phyloP scores from a whole-genome alignment of 1,140 invertebrate species.

The Euglossa dilemma region DNA sequence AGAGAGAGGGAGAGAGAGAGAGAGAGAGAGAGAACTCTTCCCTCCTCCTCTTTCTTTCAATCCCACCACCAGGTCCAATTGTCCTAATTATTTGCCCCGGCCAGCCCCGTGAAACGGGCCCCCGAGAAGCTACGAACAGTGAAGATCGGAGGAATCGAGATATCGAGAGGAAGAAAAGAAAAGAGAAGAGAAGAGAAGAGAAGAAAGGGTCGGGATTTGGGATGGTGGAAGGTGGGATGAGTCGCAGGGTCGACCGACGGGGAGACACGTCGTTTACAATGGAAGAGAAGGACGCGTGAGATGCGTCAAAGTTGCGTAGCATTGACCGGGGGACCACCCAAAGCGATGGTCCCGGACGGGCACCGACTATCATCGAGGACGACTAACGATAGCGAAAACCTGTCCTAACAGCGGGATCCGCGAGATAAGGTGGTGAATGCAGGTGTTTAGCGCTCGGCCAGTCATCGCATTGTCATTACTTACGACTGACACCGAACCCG shows the following conservation, averaged over 20 bases:
- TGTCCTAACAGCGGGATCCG: slow-evolving; percentile 73
- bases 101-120: no score
- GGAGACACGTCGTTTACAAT: slow-evolving; percentile 68
- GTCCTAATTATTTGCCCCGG: slow-evolving; percentile 2
- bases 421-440: slow-evolving; percentile 77
- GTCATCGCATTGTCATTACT: slow-evolving; percentile 81
- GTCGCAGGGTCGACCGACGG: slow-evolving; percentile 56
- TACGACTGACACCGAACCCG: slow-evolving; percentile 64
- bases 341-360: slow-evolving; percentile 50
- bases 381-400: slow-evolving; percentile 71
- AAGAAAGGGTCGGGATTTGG: neutral
- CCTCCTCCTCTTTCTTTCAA: no score
- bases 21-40: neutral
- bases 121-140: no score
- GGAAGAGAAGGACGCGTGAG: slow-evolving; percentile 64
- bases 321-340: slow-evolving; percentile 73
- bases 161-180: no score
- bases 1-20: no score
- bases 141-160: neutral
- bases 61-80: no score
- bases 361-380: slow-evolving; percentile 42
- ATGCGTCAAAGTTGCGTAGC: slow-evolving; percentile 67
- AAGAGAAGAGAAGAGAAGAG: neutral
- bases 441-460: slow-evolving; percentile 78
- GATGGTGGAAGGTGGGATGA: slow-evolving; percentile 42